Base-by-base conservation (phyloP, 2,797 vertebrate species). In the Holocentrus rufus region DNA sequence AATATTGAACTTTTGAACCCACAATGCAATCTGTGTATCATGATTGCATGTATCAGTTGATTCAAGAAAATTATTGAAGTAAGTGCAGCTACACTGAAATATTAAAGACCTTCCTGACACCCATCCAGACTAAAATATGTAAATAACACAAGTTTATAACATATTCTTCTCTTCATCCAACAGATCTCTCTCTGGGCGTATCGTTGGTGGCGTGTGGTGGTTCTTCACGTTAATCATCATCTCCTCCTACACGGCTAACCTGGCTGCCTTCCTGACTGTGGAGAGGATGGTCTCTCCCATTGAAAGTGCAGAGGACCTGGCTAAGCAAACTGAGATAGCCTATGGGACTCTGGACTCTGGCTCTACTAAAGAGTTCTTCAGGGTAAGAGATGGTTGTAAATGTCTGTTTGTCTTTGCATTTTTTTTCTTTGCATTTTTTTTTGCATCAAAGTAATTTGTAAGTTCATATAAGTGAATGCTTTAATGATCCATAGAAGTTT, bases 201-300 rank as follows among this genome's bases (percentile, higher is more conserved):
- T 99, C 87, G 98, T 99, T 85, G 98, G 98, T 82, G 98, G 98
- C 65, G 98, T 99, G 74, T 99, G 98, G 98, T 99, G 98, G 98
- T 99, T 99, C 94, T 99, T 99, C 95, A 99, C 98, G 88, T 92
- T 99, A 87, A 99, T 99, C 94, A 99, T 99, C 93, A 99, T 99
- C 94, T 99, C 98, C 85, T 99, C 98, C 90, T 99, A 99, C 95
- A 99, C 97, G 91, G 98, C 98, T 90, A 99, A 99, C 93, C 94
- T 99, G 95, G 97, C 98, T 94, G 98, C 98, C 87, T 99, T 99
- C 94, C 96, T 99, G 89, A 99, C 98, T 8, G 98, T 99, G 53
- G 98, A 99, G 93, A 95, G 98, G 90, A 99, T 99, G 98, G 98
- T 99, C 77, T 99, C 98, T 72, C 98, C 98, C 65, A 99, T 99